phyloP scores from a whole-genome alignment of 2,113 vertebrate species.

The Oriolus oriolus region DNA sequence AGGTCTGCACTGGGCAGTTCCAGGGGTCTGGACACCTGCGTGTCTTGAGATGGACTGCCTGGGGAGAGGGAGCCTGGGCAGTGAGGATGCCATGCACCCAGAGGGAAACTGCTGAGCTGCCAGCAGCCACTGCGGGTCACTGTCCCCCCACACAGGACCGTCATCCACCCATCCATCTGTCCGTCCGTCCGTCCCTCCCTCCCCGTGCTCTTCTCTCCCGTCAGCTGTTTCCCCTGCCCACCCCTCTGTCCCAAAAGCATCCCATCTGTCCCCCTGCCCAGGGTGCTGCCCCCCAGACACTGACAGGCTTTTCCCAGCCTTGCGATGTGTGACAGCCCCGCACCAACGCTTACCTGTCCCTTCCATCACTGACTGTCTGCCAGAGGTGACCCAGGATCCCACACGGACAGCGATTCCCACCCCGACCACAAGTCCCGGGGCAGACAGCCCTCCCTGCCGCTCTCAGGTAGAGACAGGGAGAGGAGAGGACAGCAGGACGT shows the following conservation, averaged over 20 bases:
- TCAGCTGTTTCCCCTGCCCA: neutral
- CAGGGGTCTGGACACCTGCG: fast-evolving
- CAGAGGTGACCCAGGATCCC: neutral
- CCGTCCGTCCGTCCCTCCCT: neutral
- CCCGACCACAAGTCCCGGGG: fast-evolving
- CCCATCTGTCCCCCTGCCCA: neutral
- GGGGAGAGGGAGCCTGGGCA: neutral
- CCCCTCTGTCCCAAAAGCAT: neutral
- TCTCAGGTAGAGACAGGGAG: neutral
- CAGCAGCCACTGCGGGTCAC: conserved; percentile 13
- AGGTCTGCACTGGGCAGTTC: fast-evolving
- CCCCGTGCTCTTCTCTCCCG: neutral
- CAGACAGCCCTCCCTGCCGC: neutral
- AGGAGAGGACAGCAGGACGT: neutral
- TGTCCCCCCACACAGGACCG: neutral
- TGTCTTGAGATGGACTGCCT: neutral
- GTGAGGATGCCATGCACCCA: neutral
- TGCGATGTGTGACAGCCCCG: fast-evolving
- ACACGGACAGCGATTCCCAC: neutral
- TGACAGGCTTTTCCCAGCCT: neutral
- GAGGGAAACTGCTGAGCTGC: neutral
- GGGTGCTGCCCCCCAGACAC: neutral
- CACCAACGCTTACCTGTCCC: neutral
- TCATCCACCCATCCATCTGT: fast-evolving
- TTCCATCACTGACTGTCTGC: neutral